Evolutionary conservation across 2,797 vertebrate species (phyloP).

Genomic region (Rachycentron canadum): DNA sequence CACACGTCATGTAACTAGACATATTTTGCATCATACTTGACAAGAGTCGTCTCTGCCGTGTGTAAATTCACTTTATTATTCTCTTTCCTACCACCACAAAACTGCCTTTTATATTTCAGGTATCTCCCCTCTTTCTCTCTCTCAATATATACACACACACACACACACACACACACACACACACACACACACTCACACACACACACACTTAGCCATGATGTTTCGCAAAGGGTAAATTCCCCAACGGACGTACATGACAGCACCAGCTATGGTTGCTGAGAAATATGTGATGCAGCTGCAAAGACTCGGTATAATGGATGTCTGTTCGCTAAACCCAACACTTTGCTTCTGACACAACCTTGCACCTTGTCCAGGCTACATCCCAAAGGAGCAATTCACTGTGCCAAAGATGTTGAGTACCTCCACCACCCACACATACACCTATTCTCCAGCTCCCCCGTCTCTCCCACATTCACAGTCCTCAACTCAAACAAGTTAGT

Average conservation of each 20-base stretch:
- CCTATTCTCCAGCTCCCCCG: conserved; percentile 42
- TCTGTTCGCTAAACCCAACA: conserved; percentile 78
- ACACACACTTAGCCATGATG: conserved; percentile 43
- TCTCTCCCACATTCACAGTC: conserved; percentile 35
- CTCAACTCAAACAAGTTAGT: conserved; percentile 35
- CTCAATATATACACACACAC: conserved; percentile 34
- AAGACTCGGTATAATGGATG: conserved; percentile 76
- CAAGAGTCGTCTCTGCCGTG: not conserved
- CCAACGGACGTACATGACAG: conserved; percentile 31
- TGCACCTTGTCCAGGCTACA: conserved; percentile 75
- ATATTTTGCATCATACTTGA: not conserved
- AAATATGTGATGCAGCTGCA: conserved; percentile 74
- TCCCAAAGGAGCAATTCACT: conserved; percentile 78
- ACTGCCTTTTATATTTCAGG: conserved; percentile 16
- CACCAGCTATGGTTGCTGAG: conserved; percentile 35
- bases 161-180: too few species aligned
- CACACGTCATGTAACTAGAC: not conserved
- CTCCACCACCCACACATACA: conserved; percentile 28
- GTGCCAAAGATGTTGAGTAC: conserved; percentile 70
- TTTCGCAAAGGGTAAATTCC: conserved; percentile 40
- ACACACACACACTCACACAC: too few species aligned
- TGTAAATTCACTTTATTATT: not conserved
- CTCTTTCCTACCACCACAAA: not conserved
- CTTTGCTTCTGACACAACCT: conserved; percentile 81
- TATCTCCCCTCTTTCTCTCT: conserved; percentile 2